phyloP scores from a whole-genome alignment of 1,140 invertebrate species.

The Pogonomyrmex barbatus region DNA sequence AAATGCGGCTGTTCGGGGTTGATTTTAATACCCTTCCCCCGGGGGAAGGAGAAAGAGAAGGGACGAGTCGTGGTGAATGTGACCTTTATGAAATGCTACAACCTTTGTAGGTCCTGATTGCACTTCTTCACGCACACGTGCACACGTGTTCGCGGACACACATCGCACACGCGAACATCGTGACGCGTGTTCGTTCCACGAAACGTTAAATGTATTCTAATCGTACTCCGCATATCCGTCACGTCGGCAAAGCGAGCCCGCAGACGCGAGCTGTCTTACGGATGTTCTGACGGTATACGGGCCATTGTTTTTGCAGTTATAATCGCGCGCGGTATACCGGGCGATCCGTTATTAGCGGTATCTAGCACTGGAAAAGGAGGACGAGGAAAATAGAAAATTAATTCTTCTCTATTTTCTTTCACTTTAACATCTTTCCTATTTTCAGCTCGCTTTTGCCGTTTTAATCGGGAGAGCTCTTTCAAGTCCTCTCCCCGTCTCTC shows the following conservation, averaged over 20 bases:
- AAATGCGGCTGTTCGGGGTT: constrained; percentile 58
- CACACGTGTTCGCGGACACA: not conserved
- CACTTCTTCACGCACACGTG: constrained; percentile 67
- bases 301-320: constrained; percentile 63
- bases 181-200: not conserved
- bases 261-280: constrained; percentile 47
- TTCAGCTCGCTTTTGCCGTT: too few species aligned
- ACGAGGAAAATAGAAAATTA: not conserved
- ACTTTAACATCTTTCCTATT: not conserved
- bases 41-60: constrained; percentile 66
- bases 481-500: too few species aligned
- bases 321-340: not conserved
- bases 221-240: constrained; percentile 39
- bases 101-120: constrained; percentile 80
- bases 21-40: constrained; percentile 79
- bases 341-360: constrained; percentile 11
- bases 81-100: constrained; percentile 83
- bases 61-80: constrained; percentile 66
- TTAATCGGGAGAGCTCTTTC: not conserved
- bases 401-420: too few species aligned
- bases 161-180: not conserved
- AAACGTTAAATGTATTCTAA: constrained; percentile 35
- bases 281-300: constrained; percentile 42
- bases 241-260: constrained; percentile 44
- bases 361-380: not conserved